phyloP scores from a whole-genome alignment of 2,113 vertebrate species.

The Capreolus pygargus region DNA sequence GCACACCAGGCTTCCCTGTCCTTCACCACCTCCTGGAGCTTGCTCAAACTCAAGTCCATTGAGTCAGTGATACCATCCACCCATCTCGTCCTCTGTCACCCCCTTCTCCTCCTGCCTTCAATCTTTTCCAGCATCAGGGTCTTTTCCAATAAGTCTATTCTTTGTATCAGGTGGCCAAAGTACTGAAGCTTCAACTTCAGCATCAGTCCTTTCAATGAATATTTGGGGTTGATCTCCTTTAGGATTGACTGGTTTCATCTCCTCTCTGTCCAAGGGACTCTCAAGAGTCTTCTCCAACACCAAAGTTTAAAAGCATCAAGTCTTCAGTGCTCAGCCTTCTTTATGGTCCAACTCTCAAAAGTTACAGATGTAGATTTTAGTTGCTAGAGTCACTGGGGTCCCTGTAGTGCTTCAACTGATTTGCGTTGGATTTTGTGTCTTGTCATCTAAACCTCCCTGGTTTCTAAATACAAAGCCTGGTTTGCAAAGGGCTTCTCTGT shows the following conservation, averaged over 20 bases:
- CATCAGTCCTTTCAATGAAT: neutral
- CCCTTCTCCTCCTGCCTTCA: neutral
- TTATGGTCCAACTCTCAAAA: neutral
- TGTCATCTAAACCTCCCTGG: neutral
- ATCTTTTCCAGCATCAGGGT: neutral
- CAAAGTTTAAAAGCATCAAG: neutral
- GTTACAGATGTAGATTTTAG: fast-evolving
- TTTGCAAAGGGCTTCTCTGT: neutral
- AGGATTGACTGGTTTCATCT: neutral
- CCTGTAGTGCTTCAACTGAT: neutral
- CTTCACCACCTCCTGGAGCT: neutral
- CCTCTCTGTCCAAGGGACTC: neutral
- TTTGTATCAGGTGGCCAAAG: neutral
- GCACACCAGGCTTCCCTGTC: neutral
- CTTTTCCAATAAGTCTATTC: neutral
- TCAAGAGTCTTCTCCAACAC: neutral
- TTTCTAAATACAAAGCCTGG: neutral
- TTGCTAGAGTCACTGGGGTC: neutral
- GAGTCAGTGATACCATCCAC: neutral
- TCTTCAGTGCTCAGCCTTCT: neutral
- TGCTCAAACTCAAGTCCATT: neutral
- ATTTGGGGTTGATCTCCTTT: neutral
- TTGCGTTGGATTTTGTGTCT: neutral
- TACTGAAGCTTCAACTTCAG: neutral
- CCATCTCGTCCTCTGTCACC: neutral